These are phyloP conservation scores for Taenioides sp. DNA, from an alignment of 2,797 vertebrate species.

Conservation along the genomic window DNA sequence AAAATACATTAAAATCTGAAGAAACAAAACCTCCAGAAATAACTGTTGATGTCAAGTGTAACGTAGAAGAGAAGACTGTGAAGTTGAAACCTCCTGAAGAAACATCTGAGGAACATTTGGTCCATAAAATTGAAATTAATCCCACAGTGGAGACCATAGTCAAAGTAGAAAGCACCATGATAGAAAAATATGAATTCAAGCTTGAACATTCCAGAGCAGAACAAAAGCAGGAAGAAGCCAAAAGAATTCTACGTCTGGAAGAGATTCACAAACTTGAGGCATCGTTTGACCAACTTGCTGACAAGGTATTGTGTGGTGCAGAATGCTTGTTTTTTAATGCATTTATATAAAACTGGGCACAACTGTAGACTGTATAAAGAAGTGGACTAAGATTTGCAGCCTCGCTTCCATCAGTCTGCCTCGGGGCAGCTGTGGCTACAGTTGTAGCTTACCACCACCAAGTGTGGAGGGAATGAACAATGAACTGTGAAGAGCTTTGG, in stretches of 20 bases:
- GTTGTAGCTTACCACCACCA: too few species aligned
- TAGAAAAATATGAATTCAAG: conserved; percentile 23
- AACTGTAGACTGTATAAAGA: neutral
- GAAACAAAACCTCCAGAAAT: neutral
- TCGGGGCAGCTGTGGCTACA: too few species aligned
- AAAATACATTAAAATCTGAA: neutral
- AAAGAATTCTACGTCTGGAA: conserved; percentile 28
- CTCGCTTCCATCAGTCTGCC: too few species aligned
- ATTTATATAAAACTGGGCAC: neutral
- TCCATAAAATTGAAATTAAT: neutral
- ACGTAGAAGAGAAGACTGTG: neutral
- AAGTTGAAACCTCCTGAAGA: neutral
- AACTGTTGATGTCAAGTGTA: neutral
- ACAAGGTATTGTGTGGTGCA: conserved; percentile 73
- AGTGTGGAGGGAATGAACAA: too few species aligned
- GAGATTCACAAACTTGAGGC: conserved; percentile 74
- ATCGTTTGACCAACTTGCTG: conserved; percentile 73
- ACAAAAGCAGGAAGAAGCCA: neutral
- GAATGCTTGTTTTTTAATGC: neutral
- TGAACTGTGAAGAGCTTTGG: too few species aligned
- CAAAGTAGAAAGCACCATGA: conserved; percentile 18
- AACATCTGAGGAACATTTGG: neutral
- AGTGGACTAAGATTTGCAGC: too few species aligned
- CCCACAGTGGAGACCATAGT: neutral
- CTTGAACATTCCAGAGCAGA: conserved; percentile 26